Percentiles rank a stretch among this genome's conserved stretches.
Evolutionary conservation across 1,140 invertebrate species (phyloP).

Genomic region (Ladona fulva): DNA sequence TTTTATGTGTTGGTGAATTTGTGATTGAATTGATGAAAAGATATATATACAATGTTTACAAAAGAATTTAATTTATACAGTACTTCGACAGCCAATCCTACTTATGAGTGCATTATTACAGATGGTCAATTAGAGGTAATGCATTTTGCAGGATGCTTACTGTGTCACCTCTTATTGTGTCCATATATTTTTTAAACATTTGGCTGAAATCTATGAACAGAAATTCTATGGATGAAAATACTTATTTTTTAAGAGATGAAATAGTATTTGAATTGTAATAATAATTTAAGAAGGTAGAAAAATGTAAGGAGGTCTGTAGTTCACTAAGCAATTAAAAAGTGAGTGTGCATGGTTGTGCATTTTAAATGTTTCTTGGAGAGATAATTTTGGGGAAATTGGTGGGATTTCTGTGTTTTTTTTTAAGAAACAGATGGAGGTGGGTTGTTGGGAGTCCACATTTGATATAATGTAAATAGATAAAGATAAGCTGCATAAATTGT

Average conservation of each 20-base stretch:
- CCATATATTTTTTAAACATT: conserved; percentile 3
- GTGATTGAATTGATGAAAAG: not conserved
- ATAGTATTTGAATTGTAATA: not conserved
- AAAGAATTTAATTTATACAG: not conserved
- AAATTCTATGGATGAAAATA: not conserved
- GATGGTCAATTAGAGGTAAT: no score
- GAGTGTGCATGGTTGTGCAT: conserved; percentile 3
- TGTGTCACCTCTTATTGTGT: no score
- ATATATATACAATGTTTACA: no score
- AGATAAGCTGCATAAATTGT: conserved; percentile 10
- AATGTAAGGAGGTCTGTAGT: not conserved
- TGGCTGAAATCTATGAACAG: not conserved
- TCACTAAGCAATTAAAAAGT: not conserved
- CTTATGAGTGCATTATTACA: not conserved
- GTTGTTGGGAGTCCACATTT: conserved; percentile 9
- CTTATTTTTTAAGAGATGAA: conserved; percentile 1
- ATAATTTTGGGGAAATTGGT: conserved; percentile 6
- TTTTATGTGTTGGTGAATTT: not conserved
- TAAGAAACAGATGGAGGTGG: not conserved
- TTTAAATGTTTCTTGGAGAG: not conserved
- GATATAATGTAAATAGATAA: conserved; percentile 8
- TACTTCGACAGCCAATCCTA: not conserved
- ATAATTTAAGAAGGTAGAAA: not conserved
- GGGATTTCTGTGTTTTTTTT: conserved; percentile 6
- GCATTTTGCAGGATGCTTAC: no score